These are phyloP conservation scores for Alouatta palliata DNA, from an alignment of 2,113 vertebrate species.

Conservation along the genomic window DNA sequence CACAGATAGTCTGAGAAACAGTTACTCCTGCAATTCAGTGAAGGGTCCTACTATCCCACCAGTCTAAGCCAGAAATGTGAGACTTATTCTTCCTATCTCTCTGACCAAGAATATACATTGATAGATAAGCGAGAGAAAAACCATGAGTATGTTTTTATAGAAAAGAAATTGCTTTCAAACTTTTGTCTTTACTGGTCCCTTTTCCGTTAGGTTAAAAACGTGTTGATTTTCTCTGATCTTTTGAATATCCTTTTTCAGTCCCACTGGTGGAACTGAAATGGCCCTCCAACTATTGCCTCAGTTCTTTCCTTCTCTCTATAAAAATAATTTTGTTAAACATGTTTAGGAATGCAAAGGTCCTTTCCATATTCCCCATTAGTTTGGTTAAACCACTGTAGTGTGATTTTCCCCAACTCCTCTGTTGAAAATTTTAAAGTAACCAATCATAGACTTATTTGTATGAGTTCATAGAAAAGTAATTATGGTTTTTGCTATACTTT, in stretches of 20 bases:
- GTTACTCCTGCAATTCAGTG: background rate
- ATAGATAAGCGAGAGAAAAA: background rate
- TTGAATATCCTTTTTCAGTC: background rate
- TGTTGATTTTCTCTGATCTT: background rate
- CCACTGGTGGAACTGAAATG: background rate
- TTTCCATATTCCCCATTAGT: background rate
- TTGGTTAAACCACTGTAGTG: background rate
- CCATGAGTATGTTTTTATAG: background rate
- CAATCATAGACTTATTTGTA: background rate
- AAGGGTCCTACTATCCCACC: background rate
- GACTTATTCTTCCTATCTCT: background rate
- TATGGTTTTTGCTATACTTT: too few relatives aligned
- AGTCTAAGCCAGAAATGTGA: background rate
- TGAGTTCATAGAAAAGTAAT: too few relatives aligned
- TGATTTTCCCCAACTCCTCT: background rate
- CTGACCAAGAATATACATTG: background rate
- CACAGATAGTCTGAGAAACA: background rate
- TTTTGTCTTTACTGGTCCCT: background rate
- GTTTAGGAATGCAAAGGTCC: background rate
- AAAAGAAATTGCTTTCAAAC: background rate
- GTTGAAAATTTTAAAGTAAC: background rate
- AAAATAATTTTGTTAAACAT: background rate
- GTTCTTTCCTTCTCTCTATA: background rate
- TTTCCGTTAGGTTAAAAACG: conserved; percentile 12
- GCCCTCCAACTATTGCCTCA: background rate